A percentile compares a stretch with the other conserved stretches of the same genome.
These are phyloP conservation scores for Phortica okadai DNA, from an alignment of 2,888 invertebrate species.

Conservation along the genomic window DNA sequence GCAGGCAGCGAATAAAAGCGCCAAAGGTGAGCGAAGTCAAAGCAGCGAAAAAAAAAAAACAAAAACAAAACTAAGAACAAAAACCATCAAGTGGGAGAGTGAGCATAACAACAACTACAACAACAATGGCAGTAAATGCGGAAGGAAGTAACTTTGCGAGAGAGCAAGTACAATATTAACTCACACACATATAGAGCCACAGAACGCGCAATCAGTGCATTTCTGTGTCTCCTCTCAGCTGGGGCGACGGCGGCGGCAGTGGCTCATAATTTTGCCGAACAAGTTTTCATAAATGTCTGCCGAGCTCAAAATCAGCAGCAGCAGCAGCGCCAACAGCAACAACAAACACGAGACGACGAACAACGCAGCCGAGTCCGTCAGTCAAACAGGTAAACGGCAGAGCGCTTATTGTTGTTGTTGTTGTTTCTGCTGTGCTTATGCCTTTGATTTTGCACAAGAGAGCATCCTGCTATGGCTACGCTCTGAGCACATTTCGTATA, in stretches of 20 bases:
- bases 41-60: slow-evolving; percentile 14
- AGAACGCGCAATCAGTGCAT: slow-evolving; percentile 5
- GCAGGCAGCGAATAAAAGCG: slow-evolving; percentile 18
- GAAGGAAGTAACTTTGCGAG: slow-evolving; percentile 26
- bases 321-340: not conserved
- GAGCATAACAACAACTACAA: slow-evolving; percentile 7
- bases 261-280: slow-evolving; percentile 66
- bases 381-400: slow-evolving; percentile 57
- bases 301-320: not conserved
- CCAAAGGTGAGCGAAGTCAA: slow-evolving; percentile 56
- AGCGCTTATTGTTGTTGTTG: slow-evolving; percentile 13
- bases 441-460: slow-evolving; percentile 9
- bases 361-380: slow-evolving; percentile 23
- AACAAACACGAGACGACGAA: not conserved
- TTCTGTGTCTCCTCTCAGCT: slow-evolving; percentile 11
- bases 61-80: not conserved
- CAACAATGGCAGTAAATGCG: slow-evolving; percentile 5
- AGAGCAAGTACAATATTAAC: slow-evolving; percentile 7
- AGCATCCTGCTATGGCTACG: slow-evolving; percentile 18
- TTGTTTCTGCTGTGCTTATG: not conserved
- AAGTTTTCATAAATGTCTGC: slow-evolving; percentile 67
- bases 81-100: slow-evolving; percentile 6
- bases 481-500: not conserved
- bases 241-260: slow-evolving; percentile 26
- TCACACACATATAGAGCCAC: slow-evolving; percentile 2